Evolutionary conservation across 2,888 invertebrate species (phyloP), one percentile per base, ranked within the genome.

Genomic region (Lathronympha strigana): DNA sequence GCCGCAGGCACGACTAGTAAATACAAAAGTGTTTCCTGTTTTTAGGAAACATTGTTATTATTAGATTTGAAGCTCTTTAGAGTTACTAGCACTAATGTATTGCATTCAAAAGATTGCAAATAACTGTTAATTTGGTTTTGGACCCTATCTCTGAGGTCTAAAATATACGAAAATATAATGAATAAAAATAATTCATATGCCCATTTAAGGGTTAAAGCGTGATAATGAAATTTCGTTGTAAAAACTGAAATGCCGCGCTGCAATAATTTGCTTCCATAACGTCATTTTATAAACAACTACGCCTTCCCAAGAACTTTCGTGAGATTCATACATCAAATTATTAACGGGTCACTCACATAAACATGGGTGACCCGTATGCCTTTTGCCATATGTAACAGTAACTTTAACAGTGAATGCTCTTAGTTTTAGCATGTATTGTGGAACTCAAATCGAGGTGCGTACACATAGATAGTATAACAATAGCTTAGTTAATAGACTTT

Each of bases 381-480:
- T 28, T n/a, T n/a, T n/a, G n/a, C n/a, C n/a, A n/a, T n/a, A n/a
- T n/a, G n/a, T n/a, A n/a, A n/a, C n/a, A n/a, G n/a, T n/a, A n/a
- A n/a, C n/a, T n/a, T n/a, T n/a, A n/a, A n/a, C 49, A 13, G 13
- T 17, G 11, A 40, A 11, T 54, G 50, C 50, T 19, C n/a, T 11
- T n/a, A n/a, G 17, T 11, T 38, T 38, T 40, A 51, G 15, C 40
- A 15, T 11, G 5, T 25, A 61, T 31, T 49, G 31, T 54, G 38
- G 51, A 61, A 54, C 45, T 15, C 36, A 38, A 53, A 45, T 40
- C 49, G 49, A 63, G 49, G 57, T 63, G 49, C 38, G 31, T 31
- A 15, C 40, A 19, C 55, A 19, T 45, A 45, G 53, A 38, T 28
- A 61, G 23, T 54, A 43, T 40, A 31, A 61, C 40, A 49, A 33